Evolutionary conservation across 2,888 invertebrate genomes (phyloP), one percentile per base, ranked within the genome.

Genomic region (Suillia variegata): DNA sequence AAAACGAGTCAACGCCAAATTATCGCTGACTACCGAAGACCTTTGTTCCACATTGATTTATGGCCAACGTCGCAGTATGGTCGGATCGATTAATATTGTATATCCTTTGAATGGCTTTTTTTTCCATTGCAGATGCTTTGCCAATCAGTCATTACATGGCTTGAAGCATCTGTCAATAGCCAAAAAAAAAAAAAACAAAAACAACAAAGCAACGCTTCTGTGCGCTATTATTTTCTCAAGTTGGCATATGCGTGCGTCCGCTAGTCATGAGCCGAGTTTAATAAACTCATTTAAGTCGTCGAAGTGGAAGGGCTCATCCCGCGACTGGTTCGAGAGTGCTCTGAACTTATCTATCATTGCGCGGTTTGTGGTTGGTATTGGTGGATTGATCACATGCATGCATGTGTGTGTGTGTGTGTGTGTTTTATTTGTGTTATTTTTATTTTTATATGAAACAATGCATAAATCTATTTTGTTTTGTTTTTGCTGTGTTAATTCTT

Each of bases 311-410:
- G 26, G 26, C 26, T 26, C 26, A 10, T 26, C 26, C 26, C 26
- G 26, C 26, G 5, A 6, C 5, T 26, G 5, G 10, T 26, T 26
- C 26, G 6, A 26, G 10, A 5, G 6, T 6, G 5, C 26, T 26
- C 26, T 54, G 10, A 24, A 54, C 45, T 54, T 54, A 45, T 54
- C 54, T 54, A n/a, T 54, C 54, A 54, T 54, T 22, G 22, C 21
- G 22, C 31, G 6, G n/a, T n/a, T n/a, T n/a, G n/a, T n/a, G n/a
- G n/a, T n/a, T n/a, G 26, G 10, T 26, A 26, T 26, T 24, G 52
- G 38, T 34, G 52, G 52, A 33, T 52, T 52, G 18, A 18, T 33
- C 5, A 24, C 52, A 38, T 38, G n/a, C n/a, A n/a, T n/a, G n/a
- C n/a, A n/a, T n/a, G n/a, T n/a, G n/a, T n/a, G n/a, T n/a, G n/a